Evolutionary conservation across 2,797 vertebrate species (phyloP).

Genomic region (Anguilla anguilla): DNA sequence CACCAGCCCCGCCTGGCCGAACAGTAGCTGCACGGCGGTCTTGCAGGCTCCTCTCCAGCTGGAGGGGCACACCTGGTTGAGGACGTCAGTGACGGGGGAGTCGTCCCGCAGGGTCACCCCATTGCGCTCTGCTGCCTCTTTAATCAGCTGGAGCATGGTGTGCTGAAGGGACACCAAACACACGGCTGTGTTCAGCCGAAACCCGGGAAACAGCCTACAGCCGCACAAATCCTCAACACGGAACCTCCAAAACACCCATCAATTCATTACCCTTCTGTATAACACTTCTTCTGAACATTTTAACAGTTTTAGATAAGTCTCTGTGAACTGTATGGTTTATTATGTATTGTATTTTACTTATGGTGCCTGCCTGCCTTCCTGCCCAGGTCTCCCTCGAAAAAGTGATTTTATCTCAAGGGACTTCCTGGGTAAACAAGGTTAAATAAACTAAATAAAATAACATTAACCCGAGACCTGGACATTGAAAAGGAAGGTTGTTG

Average conservation of each 20-base stretch:
- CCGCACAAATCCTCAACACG: neutral
- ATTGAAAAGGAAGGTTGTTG: neutral
- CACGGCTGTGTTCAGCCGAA: neutral
- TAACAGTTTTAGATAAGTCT: too few species aligned
- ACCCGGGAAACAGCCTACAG: neutral
- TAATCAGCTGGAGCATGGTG: slow-evolving; percentile 93
- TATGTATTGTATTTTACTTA: too few species aligned
- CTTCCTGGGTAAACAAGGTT: too few species aligned
- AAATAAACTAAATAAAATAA: neutral
- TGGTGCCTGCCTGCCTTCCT: too few species aligned
- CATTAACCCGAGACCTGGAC: neutral
- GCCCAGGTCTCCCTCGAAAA: too few species aligned
- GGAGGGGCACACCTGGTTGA: slow-evolving; percentile 97
- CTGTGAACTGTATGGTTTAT: too few species aligned
- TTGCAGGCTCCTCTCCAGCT: slow-evolving; percentile 98
- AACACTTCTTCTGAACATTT: too few species aligned
- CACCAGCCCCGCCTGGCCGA: slow-evolving; percentile 97
- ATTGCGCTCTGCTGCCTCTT: slow-evolving; percentile 90
- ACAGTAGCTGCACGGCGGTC: slow-evolving; percentile 95
- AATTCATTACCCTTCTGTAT: too few species aligned
- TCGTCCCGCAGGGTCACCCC: slow-evolving; percentile 86
- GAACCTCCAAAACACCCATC: neutral
- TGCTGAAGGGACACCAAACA: slow-evolving; percentile 71
- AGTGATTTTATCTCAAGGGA: too few species aligned
- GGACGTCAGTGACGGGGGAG: slow-evolving; percentile 90